A percentile compares a stretch with the other conserved stretches of the same genome.
phyloP scores from a whole-genome alignment of 2,797 vertebrate species.

The Lycodopsis pacificus region DNA sequence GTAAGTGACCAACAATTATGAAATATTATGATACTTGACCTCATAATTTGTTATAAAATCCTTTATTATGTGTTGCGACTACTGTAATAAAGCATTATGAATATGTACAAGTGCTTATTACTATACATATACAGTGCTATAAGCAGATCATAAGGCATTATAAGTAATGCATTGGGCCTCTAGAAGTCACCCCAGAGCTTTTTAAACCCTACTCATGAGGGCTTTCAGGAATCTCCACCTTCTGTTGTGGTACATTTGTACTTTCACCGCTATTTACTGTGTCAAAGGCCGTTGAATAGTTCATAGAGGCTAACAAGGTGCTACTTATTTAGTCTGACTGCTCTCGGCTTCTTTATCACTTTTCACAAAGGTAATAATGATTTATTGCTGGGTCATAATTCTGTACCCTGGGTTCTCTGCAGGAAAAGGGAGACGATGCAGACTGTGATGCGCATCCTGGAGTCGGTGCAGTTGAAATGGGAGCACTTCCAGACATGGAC shows the following conservation, averaged over 20 bases:
- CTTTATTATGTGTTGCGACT: neutral
- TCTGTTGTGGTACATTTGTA: neutral
- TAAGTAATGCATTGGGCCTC: neutral
- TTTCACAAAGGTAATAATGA: conserved; percentile 55
- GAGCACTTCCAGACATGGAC: conserved; percentile 99
- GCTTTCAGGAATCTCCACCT: neutral
- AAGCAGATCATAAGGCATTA: neutral
- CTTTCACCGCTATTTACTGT: neutral
- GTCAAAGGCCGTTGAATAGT: neutral
- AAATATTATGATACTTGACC: neutral
- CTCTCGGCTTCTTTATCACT: neutral
- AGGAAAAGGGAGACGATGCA: conserved; percentile 94
- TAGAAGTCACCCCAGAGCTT: neutral
- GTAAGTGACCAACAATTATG: neutral
- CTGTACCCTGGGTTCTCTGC: conserved; percentile 17
- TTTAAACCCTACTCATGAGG: neutral
- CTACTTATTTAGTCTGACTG: neutral
- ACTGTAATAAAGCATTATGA: neutral
- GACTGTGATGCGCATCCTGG: conserved; percentile 94
- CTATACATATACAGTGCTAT: neutral
- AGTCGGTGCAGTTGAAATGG: conserved; percentile 97
- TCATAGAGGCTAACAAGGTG: neutral
- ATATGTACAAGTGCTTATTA: neutral
- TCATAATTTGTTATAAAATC: neutral
- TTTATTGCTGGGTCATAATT: conserved; percentile 7